Evolutionary conservation across 1,140 invertebrate species (phyloP), one percentile per base, ranked within the genome.

Genomic region (Epicauta chinensis): DNA sequence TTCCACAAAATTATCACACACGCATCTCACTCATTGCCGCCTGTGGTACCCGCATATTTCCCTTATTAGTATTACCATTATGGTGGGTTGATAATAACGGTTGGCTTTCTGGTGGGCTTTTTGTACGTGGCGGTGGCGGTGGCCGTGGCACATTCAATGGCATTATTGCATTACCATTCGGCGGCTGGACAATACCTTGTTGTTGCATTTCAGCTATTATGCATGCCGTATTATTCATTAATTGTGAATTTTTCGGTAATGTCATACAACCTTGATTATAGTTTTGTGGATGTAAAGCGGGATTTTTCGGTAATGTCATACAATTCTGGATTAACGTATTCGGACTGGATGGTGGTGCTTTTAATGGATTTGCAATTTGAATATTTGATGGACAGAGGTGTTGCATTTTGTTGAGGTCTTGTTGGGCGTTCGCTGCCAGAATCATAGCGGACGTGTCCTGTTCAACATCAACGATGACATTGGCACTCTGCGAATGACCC

Each of bases 11-110:
- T 73, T 81, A 84, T 89, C 86, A 89, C 81, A 88, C 86, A 60
- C 86, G 79, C 86, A 89, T 89, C 72, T 89, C 86, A 44, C 81
- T 84, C 72, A 88, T 87, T 11, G 84, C 81, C 16, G 84, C 82
- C 64, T 86, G 84, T 31, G 84, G 83, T 47, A 86, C 76, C 59
- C 83, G 77, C 53, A 73, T 69, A 37, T 65, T 65, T n/a, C 59
- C 59, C 52, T 67, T 67, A 37, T 59, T 53, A 13, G 51, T 15
- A 11, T 45, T 49, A 23, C 40, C 58, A 44, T 64, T 64, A 39
- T 59, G 57, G 35, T 60, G 54, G 16, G 60, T 48, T 48, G 74
- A 71, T 41, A 78, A 67, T 36, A 79, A 64, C 1, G 78, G 78
- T 58, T 79, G 78, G 39, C 73, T 76, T 60, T 81, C 78, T 2